Evolutionary conservation across 2,888 invertebrate genomes (phyloP).

Genomic region (Cephus nigrinus): DNA sequence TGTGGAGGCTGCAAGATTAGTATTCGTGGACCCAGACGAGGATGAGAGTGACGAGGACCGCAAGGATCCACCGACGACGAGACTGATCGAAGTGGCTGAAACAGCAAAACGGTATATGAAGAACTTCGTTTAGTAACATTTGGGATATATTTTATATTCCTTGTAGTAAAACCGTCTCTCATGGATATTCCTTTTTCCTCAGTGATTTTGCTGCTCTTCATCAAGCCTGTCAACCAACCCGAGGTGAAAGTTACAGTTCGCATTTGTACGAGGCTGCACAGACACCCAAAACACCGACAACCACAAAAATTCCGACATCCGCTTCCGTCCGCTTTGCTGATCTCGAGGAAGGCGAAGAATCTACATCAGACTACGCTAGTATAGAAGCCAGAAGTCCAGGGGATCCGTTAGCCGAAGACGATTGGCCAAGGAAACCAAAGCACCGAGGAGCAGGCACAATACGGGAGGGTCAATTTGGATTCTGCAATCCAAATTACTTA

Average conservation of each 20-base stretch:
- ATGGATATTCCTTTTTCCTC: neutral
- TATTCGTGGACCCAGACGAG: slow-evolving; percentile 76
- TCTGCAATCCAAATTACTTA: slow-evolving; percentile 82
- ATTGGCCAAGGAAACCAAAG: slow-evolving; percentile 46
- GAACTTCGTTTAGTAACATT: neutral
- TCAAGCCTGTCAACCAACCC: slow-evolving; percentile 69
- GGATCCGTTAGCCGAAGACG: slow-evolving; percentile 62
- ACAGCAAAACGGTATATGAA: slow-evolving; percentile 46
- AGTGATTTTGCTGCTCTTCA: slow-evolving; percentile 68
- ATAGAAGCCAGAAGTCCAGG: slow-evolving; percentile 71
- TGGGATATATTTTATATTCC: neutral
- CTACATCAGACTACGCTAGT: slow-evolving; percentile 82
- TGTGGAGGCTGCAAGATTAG: slow-evolving; percentile 75
- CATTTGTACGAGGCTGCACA: slow-evolving; percentile 70
- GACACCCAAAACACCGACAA: slow-evolving; percentile 62
- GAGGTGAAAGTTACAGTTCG: slow-evolving; percentile 71
- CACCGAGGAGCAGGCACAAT: slow-evolving; percentile 43
- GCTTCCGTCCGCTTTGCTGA: slow-evolving; percentile 73
- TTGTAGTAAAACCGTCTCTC: neutral
- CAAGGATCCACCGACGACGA: slow-evolving; percentile 56
- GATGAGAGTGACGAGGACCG: slow-evolving; percentile 69
- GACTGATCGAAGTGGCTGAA: slow-evolving; percentile 61
- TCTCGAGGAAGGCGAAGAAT: slow-evolving; percentile 71
- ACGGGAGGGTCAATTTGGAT: slow-evolving; percentile 72
- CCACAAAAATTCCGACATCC: slow-evolving; percentile 67